Conservation (phyloP, 2,888 invertebrate genomes). For the Epinotia nisella region DNA sequence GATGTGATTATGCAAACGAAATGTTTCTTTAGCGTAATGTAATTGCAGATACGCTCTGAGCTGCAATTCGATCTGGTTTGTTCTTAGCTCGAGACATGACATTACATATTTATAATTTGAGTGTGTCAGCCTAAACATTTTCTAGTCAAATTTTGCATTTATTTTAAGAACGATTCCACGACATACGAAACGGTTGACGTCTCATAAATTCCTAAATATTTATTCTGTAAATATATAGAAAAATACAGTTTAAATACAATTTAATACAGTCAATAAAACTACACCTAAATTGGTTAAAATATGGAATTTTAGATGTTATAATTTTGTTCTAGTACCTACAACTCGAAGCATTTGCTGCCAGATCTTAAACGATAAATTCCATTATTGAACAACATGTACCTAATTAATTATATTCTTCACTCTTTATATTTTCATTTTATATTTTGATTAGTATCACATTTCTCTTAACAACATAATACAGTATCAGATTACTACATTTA, state of each 20-base stretch:
- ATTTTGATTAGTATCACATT: neutral
- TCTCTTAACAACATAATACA: constrained; percentile 24
- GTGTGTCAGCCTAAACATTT: too few species aligned
- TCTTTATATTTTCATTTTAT: neutral
- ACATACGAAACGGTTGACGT: too few species aligned
- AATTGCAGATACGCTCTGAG: constrained; percentile 26
- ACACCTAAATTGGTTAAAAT: too few species aligned
- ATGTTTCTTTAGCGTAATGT: constrained; percentile 36
- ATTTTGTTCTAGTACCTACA: neutral
- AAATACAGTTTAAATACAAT: too few species aligned
- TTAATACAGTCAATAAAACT: too few species aligned
- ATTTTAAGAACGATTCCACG: too few species aligned
- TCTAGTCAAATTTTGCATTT: too few species aligned
- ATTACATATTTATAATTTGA: too few species aligned
- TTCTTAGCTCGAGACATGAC: neutral
- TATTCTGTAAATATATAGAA: too few species aligned
- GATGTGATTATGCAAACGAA: constrained; percentile 44
- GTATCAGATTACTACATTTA: constrained; percentile 20
- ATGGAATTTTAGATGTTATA: neutral
- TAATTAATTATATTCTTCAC: neutral
- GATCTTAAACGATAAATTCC: neutral
- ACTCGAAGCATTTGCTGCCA: too few species aligned
- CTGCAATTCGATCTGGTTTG: neutral
- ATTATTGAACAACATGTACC: neutral
- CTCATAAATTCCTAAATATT: too few species aligned